phyloP scores from a whole-genome alignment of 1,140 invertebrate species.

The Globodera ellingtonae region DNA sequence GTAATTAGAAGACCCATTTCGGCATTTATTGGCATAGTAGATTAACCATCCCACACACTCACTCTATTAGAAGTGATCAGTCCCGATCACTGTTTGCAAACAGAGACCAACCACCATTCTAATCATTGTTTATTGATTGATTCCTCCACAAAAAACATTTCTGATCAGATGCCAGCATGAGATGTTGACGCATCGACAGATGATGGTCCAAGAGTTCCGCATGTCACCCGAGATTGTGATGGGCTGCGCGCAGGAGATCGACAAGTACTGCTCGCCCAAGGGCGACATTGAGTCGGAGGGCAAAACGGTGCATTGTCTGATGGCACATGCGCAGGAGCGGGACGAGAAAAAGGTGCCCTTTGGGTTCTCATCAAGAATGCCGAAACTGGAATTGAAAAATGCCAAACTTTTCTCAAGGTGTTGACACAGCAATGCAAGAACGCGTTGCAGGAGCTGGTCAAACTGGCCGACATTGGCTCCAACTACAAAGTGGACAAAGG shows the following conservation, averaged over 20 bases:
- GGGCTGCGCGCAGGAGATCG: constrained; percentile 73
- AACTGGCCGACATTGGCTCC: constrained; percentile 62
- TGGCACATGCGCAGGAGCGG: constrained; percentile 77
- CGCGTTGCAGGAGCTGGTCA: constrained; percentile 54
- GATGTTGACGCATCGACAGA: constrained; percentile 84
- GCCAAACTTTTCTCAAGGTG: not conserved
- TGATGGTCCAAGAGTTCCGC: constrained; percentile 88
- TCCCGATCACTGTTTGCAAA: no score
- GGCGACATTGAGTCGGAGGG: constrained; percentile 75
- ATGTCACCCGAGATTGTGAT: constrained; percentile 87
- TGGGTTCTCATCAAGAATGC: not conserved
- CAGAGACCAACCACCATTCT: no score
- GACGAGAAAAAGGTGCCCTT: constrained; percentile 47
- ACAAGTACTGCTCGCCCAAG: constrained; percentile 66
- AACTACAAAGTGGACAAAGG: constrained; percentile 64
- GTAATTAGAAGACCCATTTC: no score
- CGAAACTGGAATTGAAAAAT: no score
- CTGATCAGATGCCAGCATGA: constrained; percentile 69
- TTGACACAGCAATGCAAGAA: constrained; percentile 57
- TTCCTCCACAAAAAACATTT: no score
- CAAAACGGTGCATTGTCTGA: constrained; percentile 90
- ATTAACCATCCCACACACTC: no score
- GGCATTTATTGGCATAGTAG: no score
- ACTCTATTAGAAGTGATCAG: no score
- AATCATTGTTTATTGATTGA: no score